These are phyloP conservation scores for Leptinotarsa undecemlineata DNA, from an alignment of 1,140 invertebrate species.

Conservation along the genomic window DNA sequence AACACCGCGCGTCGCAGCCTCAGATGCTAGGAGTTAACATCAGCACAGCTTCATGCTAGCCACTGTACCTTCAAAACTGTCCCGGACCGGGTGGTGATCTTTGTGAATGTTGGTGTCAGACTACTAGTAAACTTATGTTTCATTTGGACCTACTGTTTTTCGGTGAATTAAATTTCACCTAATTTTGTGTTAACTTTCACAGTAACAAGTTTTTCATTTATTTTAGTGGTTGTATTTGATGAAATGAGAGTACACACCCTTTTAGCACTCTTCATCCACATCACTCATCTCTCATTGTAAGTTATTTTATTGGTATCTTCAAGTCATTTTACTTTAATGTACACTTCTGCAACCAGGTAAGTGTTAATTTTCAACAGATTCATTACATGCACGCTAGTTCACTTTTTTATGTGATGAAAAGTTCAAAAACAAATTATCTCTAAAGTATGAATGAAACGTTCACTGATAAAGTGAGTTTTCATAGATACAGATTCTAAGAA, in stretches of 20 bases:
- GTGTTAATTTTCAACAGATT: background rate
- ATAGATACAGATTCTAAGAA: no score
- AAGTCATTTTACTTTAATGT: conserved; percentile 10
- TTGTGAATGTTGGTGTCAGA: conserved; percentile 28
- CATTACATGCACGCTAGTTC: no score
- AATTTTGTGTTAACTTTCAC: conserved; percentile 23
- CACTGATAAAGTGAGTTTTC: no score
- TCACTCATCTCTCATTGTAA: conserved; percentile 28
- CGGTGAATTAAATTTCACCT: conserved; percentile 31
- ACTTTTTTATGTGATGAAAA: no score
- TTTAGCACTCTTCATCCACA: conserved; percentile 26
- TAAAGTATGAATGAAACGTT: no score
- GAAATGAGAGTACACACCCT: conserved; percentile 29
- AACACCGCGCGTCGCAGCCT: conserved; percentile 10
- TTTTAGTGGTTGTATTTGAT: conserved; percentile 20
- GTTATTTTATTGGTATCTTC: background rate
- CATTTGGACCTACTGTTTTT: conserved; percentile 20
- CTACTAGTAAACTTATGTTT: conserved; percentile 20
- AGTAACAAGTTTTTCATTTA: conserved; percentile 8
- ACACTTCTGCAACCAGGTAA: background rate
- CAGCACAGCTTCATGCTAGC: conserved; percentile 11
- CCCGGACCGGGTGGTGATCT: conserved; percentile 22
- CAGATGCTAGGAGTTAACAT: background rate
- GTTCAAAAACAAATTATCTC: no score
- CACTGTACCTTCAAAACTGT: conserved; percentile 21